These are phyloP conservation scores for Tetheella fluctuosa DNA, from an alignment of 2,888 invertebrate genomes.

Conservation along the genomic window DNA sequence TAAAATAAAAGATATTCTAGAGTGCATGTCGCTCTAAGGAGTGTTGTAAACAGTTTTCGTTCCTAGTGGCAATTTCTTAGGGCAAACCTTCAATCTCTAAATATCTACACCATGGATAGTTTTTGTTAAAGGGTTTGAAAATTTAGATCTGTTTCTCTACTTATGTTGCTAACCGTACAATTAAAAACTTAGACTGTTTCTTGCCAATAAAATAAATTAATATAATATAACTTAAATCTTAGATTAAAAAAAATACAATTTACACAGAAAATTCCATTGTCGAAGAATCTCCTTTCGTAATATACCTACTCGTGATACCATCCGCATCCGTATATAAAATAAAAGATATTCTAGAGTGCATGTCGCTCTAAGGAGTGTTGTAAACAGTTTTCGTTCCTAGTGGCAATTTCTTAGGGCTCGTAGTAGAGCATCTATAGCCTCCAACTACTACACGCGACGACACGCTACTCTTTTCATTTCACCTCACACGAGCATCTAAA, in stretches of 20 bases:
- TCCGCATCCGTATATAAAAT: background rate
- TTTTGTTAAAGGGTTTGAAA: no score
- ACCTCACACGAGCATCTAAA: conserved; percentile 40
- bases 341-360: background rate
- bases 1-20: background rate
- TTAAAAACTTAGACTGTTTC: no score
- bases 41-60: conserved; percentile 41
- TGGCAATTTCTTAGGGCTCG: conserved; percentile 47
- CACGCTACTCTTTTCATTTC: conserved; percentile 49
- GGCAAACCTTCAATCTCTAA: no score
- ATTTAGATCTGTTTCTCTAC: no score
- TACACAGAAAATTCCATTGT: background rate
- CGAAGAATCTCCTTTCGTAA: background rate
- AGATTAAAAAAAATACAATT: background rate
- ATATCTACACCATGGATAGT: no score
- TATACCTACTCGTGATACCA: no score
- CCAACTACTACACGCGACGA: conserved; percentile 27
- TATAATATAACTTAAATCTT: no score
- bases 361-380: conserved; percentile 20
- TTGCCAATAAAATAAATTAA: no score
- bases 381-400: conserved; percentile 44
- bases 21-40: conserved; percentile 12
- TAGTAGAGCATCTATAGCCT: conserved; percentile 6
- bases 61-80: conserved; percentile 48
- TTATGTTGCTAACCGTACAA: no score